phyloP scores from a whole-genome alignment of 1,140 invertebrate species.

The Apis cerana region DNA sequence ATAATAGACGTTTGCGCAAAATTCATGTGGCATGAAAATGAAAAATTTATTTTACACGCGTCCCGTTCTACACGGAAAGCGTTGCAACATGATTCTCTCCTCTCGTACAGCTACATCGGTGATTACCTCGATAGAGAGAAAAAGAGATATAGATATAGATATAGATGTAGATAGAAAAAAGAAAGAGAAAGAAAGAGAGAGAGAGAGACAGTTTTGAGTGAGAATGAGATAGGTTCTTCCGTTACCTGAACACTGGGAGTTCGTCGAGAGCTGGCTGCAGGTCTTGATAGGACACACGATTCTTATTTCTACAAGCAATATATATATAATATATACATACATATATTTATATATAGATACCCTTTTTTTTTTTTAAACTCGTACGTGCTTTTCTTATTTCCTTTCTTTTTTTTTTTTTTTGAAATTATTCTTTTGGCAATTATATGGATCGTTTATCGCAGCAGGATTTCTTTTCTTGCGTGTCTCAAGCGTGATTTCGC shows the following conservation, averaged over 20 bases:
- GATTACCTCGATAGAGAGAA: constrained; percentile 17
- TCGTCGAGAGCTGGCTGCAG: constrained; percentile 86
- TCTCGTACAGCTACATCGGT: neutral
- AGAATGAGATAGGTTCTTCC: constrained; percentile 47
- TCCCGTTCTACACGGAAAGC: neutral
- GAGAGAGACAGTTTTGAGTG: constrained; percentile 1
- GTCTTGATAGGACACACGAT: constrained; percentile 87
- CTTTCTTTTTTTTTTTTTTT: constrained; percentile 8
- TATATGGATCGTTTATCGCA: neutral
- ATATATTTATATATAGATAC: constrained; percentile 68
- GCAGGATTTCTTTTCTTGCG: constrained; percentile 29
- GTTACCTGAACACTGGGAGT: constrained; percentile 87
- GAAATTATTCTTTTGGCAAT: neutral
- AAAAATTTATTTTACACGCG: neutral
- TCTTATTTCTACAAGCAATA: constrained; percentile 85
- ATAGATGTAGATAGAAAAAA: constrained; percentile 5
- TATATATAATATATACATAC: constrained; percentile 62
- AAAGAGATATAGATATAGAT: constrained; percentile 8
- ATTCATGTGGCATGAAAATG: neutral
- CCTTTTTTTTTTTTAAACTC: constrained; percentile 44
- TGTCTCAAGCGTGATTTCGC: constrained; percentile 48
- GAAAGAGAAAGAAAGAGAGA: constrained; percentile 2
- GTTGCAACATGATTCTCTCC: neutral
- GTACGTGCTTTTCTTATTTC: constrained; percentile 11
- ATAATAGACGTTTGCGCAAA: neutral